phyloP scores from a whole-genome alignment of 2,888 invertebrate genomes.

The Pseudanteris insignis region DNA sequence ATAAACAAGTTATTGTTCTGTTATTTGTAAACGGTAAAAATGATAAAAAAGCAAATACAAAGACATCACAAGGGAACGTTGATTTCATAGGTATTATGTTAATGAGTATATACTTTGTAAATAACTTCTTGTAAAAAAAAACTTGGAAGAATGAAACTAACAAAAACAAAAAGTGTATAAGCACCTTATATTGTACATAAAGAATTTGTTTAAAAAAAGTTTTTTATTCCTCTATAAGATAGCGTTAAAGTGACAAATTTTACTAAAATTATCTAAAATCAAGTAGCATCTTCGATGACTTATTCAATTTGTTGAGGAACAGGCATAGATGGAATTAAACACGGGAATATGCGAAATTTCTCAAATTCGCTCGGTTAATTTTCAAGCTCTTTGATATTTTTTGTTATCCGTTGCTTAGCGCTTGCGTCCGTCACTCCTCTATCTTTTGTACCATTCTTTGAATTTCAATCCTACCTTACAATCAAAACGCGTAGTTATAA shows the following conservation, averaged over 20 bases:
- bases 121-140: conserved; percentile 65
- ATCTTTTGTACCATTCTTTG: conserved; percentile 5
- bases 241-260: too few relatives aligned
- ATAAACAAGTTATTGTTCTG: too few relatives aligned
- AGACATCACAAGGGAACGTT: conserved; percentile 55
- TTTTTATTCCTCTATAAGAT: too few relatives aligned
- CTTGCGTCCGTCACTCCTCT: conserved; percentile 30
- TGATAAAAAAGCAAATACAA: conserved; percentile 39
- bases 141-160: conserved; percentile 48
- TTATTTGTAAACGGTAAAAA: too few relatives aligned
- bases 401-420: conserved; percentile 5
- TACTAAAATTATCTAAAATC: too few relatives aligned
- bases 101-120: conserved; percentile 66
- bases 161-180: too few relatives aligned
- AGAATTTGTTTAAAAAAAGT: conserved; percentile 53
- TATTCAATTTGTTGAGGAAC: too few relatives aligned
- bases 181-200: conserved; percentile 61
- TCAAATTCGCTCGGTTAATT: conserved; percentile 17
- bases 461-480: background rate
- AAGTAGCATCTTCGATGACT: too few relatives aligned
- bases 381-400: conserved; percentile 1
- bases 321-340: too few relatives aligned
- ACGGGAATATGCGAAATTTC: conserved; percentile 36
- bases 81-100: conserved; percentile 65
- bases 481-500: conserved; percentile 13